Conservation (phyloP, 92 coral and sea anemone genomes). For the Porites cylindrica region DNA sequence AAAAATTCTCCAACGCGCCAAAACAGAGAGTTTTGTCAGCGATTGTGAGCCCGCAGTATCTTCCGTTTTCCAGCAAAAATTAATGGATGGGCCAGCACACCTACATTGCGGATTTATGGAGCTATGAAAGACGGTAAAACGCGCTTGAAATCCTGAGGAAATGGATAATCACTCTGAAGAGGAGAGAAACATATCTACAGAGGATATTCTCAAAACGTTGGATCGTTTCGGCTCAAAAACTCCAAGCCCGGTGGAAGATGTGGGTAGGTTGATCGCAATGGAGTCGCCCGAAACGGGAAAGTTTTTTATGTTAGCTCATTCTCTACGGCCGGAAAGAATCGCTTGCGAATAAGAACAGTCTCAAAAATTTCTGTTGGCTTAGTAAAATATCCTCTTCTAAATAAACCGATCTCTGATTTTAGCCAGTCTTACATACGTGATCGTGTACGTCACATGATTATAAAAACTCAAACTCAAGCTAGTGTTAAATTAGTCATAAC, state of each 20-base stretch:
- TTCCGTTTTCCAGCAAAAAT: not conserved
- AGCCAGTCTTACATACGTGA: not conserved
- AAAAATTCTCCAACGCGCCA: too few relatives aligned
- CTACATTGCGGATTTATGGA: not conserved
- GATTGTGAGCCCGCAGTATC: not conserved
- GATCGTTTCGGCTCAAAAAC: slow-evolving; percentile 69
- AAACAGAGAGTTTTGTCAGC: not conserved
- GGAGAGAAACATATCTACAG: slow-evolving; percentile 55
- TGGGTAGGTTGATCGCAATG: not conserved
- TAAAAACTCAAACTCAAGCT: too few relatives aligned
- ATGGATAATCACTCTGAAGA: slow-evolving; percentile 57
- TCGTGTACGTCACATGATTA: not conserved
- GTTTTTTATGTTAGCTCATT: not conserved
- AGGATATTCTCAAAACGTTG: slow-evolving; percentile 68
- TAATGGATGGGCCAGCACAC: not conserved
- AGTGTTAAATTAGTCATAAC: too few relatives aligned
- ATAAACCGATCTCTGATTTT: not conserved
- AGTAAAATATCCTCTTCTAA: not conserved
- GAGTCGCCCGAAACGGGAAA: not conserved
- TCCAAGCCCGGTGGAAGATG: slow-evolving; percentile 42
- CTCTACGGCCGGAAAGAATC: not conserved
- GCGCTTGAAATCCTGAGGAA: not conserved
- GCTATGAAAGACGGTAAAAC: not conserved
- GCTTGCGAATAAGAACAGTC: not conserved
- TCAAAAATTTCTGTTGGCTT: not conserved